These are phyloP conservation scores for Gadopsis bispinosus DNA, from an alignment of 2,797 vertebrate species.

Conservation along the genomic window DNA sequence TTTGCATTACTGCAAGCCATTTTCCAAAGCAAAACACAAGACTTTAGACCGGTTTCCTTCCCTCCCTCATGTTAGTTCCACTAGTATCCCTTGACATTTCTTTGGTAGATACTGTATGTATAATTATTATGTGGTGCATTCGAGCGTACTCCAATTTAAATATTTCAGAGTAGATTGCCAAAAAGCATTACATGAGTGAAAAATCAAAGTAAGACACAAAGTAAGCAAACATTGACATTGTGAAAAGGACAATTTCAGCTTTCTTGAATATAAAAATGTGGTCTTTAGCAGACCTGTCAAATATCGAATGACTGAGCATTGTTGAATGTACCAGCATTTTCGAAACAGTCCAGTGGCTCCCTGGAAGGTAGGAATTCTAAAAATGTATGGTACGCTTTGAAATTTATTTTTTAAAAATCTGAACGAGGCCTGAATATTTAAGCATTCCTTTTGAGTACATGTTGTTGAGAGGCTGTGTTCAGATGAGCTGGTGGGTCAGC, in stretches of 20 bases:
- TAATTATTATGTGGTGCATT: background rate
- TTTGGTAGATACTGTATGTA: background rate
- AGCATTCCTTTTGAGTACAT: constrained; percentile 21
- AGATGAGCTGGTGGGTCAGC: constrained; percentile 14
- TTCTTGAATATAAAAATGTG: background rate
- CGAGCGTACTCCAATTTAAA: background rate
- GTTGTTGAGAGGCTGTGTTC: background rate
- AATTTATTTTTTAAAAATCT: background rate
- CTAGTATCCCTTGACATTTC: background rate
- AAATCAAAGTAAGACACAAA: background rate
- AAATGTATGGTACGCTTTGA: background rate
- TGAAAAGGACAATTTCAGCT: background rate
- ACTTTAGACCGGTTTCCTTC: background rate
- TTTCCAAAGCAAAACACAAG: background rate
- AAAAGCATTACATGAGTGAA: background rate
- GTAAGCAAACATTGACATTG: background rate
- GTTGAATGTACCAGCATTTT: constrained; percentile 11
- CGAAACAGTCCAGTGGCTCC: background rate
- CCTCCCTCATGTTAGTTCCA: background rate
- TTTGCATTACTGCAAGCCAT: no score
- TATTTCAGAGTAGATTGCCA: background rate
- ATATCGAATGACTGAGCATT: background rate
- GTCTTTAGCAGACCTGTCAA: background rate
- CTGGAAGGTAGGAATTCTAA: background rate
- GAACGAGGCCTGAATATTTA: constrained; percentile 17